phyloP scores from a whole-genome alignment of 1,140 invertebrate genomes.

The Trypoxylus dichotomus region DNA sequence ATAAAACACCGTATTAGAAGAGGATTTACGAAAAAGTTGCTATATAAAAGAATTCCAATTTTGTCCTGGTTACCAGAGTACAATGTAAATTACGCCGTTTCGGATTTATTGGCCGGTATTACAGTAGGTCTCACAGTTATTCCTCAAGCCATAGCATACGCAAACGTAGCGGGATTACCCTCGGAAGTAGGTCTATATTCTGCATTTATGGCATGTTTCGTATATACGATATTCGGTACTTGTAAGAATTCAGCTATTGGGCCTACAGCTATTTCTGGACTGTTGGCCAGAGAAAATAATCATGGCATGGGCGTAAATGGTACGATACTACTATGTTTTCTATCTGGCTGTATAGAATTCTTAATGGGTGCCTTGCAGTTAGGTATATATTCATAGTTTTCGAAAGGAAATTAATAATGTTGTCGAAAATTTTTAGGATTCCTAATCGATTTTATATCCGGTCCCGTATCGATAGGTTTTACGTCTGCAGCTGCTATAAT shows the following conservation, averaged over 20 bases:
- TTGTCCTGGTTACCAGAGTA: constrained; percentile 64
- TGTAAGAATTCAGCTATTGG: constrained; percentile 70
- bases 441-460: constrained; percentile 88
- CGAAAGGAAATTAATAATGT: not conserved
- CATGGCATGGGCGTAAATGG: constrained; percentile 69
- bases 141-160: constrained; percentile 82
- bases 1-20: constrained; percentile 51
- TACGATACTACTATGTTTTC: constrained; percentile 75
- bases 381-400: constrained; percentile 55
- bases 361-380: constrained; percentile 74
- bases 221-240: constrained; percentile 85
- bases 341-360: constrained; percentile 73
- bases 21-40: constrained; percentile 57
- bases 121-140: constrained; percentile 63
- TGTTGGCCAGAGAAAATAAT: constrained; percentile 74
- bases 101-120: constrained; percentile 68
- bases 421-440: constrained; percentile 69
- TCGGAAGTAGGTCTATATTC: constrained; percentile 66
- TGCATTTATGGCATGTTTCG: constrained; percentile 67
- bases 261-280: constrained; percentile 81
- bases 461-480: constrained; percentile 88
- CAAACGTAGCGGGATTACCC: constrained; percentile 74
- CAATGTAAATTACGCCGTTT: constrained; percentile 54
- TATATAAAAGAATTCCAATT: constrained; percentile 65
- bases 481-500: constrained; percentile 90